Base-by-base conservation (phyloP, 2,888 invertebrate species). In the Mythimna albipuncta region DNA sequence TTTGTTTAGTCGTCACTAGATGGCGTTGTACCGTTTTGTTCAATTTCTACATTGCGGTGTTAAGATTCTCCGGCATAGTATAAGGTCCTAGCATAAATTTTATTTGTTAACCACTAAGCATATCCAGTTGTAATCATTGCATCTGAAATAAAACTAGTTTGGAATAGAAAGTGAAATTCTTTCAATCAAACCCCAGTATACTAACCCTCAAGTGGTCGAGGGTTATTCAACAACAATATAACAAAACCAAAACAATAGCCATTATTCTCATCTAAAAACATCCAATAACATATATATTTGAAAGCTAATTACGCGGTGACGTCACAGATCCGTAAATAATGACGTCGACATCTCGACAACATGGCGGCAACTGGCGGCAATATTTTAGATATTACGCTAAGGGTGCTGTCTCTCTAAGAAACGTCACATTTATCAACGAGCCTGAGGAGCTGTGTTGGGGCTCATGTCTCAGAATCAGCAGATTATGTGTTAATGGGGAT, bases 301-400 rank as follows among this genome's bases (percentile, higher is more conserved):
- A 88, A 90, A 88, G 89, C 88, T 91, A 91, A 91, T 91, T 91
- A 89, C 87, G 83, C 80, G 80, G 79, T 79, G 84, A 83, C 81
- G 82, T 85, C 83, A 87, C 85, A 86, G 86, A 91, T 90, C 80
- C 79, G 84, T 84, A 87, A 87, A 89, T 91, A 91, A 91, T 89
- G 91, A 89, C 87, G 85, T 81, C 84, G 84, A 87, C 88, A 87
- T 85, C 79, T 77, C 70, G 77, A 82, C 90, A 90, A 87, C 86
- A 88, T 89, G 90, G 86, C 87, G 77, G 61, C 41, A 38, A 26
- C 11, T 6, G 32, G 38, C 59, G 59, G 85, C 77, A 67, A 85
- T 87, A 87, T 88, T 84, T 79, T 80, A 79, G 81, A 87, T 89
- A 88, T 88, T 89, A 79, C 78, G 67, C 72, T 71, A 77, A 82